Evolutionary conservation across 2,113 vertebrate genomes (phyloP).

Genomic region (Esox niger): DNA sequence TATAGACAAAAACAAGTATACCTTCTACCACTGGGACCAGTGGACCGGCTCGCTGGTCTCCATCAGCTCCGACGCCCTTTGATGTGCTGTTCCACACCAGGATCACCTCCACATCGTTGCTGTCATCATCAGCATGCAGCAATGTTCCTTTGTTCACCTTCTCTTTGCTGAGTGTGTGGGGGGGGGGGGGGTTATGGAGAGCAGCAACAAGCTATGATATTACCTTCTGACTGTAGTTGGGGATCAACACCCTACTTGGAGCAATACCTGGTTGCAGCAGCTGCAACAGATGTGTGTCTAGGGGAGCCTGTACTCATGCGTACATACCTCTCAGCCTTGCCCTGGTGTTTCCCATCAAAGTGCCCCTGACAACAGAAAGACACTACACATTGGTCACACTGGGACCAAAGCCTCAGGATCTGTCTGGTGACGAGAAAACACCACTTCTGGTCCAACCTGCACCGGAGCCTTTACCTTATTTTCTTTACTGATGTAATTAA

Average conservation of each 20-base stretch:
- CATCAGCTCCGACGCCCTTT: conserved; percentile 77
- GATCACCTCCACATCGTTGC: conserved; percentile 83
- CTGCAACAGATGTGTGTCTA: too few relatives aligned
- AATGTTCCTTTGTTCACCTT: conserved; percentile 75
- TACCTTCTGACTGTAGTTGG: too few relatives aligned
- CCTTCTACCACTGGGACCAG: conserved; percentile 67
- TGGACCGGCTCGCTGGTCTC: conserved; percentile 51
- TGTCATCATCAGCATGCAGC: conserved; percentile 70
- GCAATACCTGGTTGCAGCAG: too few relatives aligned
- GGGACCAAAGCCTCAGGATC: background rate
- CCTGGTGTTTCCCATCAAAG: conserved; percentile 23
- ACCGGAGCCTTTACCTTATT: conserved; percentile 76
- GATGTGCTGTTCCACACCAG: conserved; percentile 86
- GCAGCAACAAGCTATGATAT: background rate
- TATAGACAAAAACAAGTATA: conserved; percentile 37
- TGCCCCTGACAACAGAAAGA: conserved; percentile 5
- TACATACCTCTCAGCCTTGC: conserved; percentile 30
- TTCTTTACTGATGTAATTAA: conserved; percentile 84
- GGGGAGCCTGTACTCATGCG: background rate
- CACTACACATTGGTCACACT: background rate
- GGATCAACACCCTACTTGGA: too few relatives aligned
- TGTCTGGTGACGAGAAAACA: too few relatives aligned
- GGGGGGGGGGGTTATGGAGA: background rate
- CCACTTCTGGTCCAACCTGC: too few relatives aligned
- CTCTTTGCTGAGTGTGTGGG: conserved; percentile 71